phyloP scores from a whole-genome alignment of 2,113 vertebrate species.

The Chaetura pelagica region DNA sequence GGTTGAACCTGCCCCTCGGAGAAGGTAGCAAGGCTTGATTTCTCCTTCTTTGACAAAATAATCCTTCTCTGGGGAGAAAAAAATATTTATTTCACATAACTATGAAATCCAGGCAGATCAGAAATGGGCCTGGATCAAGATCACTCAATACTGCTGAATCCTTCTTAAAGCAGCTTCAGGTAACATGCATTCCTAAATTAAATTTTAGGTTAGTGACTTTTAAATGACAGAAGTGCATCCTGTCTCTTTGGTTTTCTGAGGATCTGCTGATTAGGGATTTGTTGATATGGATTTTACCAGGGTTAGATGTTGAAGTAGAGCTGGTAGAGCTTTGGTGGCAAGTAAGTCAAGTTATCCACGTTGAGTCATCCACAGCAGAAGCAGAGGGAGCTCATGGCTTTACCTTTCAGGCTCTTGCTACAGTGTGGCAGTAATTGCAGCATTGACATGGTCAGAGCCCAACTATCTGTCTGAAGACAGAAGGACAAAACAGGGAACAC shows the following conservation, averaged over 20 bases:
- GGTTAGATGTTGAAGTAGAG: neutral
- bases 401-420: neutral
- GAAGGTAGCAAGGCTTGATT: neutral
- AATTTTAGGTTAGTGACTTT: neutral
- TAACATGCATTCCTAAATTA: neutral
- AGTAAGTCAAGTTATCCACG: too few relatives aligned
- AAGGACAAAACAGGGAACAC: neutral
- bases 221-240: neutral
- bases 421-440: neutral
- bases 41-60: neutral
- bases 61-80: neutral
- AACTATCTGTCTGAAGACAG: neutral
- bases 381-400: neutral
- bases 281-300: neutral
- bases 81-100: neutral
- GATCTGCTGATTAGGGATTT: neutral
- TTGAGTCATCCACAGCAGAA: neutral
- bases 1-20: neutral
- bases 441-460: fast-evolving
- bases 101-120: neutral
- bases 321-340: neutral
- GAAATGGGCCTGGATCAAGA: neutral
- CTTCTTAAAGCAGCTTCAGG: neutral
- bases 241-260: neutral
- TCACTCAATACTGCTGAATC: neutral